A percentile compares a stretch with the other conserved stretches of the same genome.
Conservation (phyloP, 2,113 vertebrate genomes). For the Salminus brasiliensis region DNA sequence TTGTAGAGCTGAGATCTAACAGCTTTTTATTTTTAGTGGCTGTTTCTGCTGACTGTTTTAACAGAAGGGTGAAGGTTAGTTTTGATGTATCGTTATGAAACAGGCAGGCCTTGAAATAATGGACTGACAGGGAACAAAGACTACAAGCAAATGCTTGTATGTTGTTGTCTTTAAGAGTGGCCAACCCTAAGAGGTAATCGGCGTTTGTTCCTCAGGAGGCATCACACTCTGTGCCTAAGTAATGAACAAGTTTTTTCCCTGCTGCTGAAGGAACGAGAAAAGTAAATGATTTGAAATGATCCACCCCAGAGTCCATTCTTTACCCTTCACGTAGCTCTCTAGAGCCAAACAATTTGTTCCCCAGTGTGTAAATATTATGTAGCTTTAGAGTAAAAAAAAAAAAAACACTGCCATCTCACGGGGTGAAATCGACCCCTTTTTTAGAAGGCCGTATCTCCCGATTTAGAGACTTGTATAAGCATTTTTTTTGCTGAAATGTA, state of each 20-base stretch:
- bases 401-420: slow-evolving; percentile 4
- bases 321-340: background rate
- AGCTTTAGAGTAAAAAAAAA: slow-evolving; percentile 6
- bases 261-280: slow-evolving; percentile 13
- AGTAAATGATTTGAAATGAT: slow-evolving; percentile 18
- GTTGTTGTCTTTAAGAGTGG: slow-evolving; percentile 28
- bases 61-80: background rate
- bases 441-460: background rate
- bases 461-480: background rate
- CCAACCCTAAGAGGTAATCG: background rate
- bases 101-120: background rate
- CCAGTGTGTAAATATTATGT: slow-evolving; percentile 2
- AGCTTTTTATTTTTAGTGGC: background rate
- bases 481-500: background rate
- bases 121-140: background rate
- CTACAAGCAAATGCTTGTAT: background rate
- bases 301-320: slow-evolving; percentile 3
- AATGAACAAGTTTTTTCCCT: slow-evolving; percentile 64
- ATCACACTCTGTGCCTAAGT: slow-evolving; percentile 53
- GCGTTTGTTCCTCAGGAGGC: slow-evolving; percentile 51
- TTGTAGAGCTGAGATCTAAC: background rate
- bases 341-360: slow-evolving; percentile 17
- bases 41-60: too few relatives aligned
- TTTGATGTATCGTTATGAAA: background rate
- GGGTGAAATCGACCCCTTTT: background rate